Evolutionary conservation across 2,113 vertebrate genomes (phyloP).

Genomic region (Bujurquina vittata): DNA sequence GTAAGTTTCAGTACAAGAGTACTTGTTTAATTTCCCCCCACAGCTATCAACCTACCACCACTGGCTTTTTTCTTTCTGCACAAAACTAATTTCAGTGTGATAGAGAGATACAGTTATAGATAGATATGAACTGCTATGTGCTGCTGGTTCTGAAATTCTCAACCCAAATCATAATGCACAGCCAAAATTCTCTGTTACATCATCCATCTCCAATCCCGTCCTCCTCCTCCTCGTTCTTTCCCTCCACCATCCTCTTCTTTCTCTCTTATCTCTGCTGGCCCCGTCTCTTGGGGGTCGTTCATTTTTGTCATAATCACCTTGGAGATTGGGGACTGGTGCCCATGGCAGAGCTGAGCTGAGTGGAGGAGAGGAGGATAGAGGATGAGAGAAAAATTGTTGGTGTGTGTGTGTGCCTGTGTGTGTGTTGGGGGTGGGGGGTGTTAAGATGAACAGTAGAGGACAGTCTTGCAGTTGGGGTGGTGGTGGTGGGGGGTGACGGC

Average conservation of each 20-base stretch:
- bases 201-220: slow-evolving; percentile 69
- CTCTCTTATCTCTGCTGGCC: slow-evolving; percentile 75
- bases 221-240: slow-evolving; percentile 59
- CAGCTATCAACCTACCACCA: not conserved
- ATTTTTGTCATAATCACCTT: slow-evolving; percentile 82
- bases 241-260: slow-evolving; percentile 63
- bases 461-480: slow-evolving; percentile 43
- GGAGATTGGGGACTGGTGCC: slow-evolving; percentile 80
- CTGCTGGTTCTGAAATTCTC: slow-evolving; percentile 53
- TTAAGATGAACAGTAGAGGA: slow-evolving; percentile 60
- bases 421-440: not conserved
- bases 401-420: not conserved
- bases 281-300: slow-evolving; percentile 75
- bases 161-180: slow-evolving; percentile 59
- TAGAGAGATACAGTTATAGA: slow-evolving; percentile 30
- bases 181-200: slow-evolving; percentile 74
- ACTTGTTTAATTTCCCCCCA: not conserved
- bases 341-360: slow-evolving; percentile 73
- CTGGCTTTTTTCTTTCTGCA: not conserved
- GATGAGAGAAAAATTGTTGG: slow-evolving; percentile 6
- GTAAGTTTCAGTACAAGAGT: not conserved
- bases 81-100: slow-evolving; percentile 5
- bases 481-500: slow-evolving; percentile 48
- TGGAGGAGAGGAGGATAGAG: slow-evolving; percentile 34
- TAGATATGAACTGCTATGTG: slow-evolving; percentile 43